Percentiles rank a stretch among this genome's conserved stretches.
These are phyloP conservation scores for Oostethus manadensis DNA, from an alignment of 2,113 vertebrate genomes.

Conservation along the genomic window DNA sequence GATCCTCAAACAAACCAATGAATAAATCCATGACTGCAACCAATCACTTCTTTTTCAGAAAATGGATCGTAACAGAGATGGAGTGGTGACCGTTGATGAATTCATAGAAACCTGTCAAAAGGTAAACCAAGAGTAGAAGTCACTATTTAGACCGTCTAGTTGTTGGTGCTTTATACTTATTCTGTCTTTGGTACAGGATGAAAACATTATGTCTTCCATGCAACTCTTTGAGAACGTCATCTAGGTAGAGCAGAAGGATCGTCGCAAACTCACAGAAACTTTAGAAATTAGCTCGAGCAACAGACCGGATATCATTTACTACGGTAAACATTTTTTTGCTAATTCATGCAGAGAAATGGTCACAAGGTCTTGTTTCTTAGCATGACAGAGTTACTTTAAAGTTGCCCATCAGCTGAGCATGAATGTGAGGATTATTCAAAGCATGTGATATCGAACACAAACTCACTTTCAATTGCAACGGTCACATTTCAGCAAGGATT, in stretches of 20 bases:
- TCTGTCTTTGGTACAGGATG: slow-evolving; percentile 77
- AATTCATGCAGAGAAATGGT: slow-evolving; percentile 19
- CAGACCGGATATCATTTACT: neutral
- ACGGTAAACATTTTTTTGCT: neutral
- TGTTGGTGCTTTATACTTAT: neutral
- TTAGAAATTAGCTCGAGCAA: slow-evolving; percentile 13
- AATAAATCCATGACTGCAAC: neutral
- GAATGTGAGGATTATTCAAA: slow-evolving; percentile 25
- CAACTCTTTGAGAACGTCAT: slow-evolving; percentile 91
- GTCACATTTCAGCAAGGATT: no score
- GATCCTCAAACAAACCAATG: neutral
- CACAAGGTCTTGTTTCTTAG: slow-evolving; percentile 29
- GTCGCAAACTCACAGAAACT: slow-evolving; percentile 7
- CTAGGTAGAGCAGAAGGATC: slow-evolving; percentile 59
- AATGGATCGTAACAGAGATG: slow-evolving; percentile 81
- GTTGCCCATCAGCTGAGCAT: slow-evolving; percentile 20
- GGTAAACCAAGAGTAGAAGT: slow-evolving; percentile 61
- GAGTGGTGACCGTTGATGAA: slow-evolving; percentile 91
- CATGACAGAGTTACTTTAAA: slow-evolving; percentile 33
- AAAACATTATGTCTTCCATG: slow-evolving; percentile 96
- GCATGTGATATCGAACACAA: slow-evolving; percentile 34
- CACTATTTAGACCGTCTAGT: neutral
- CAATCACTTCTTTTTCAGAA: slow-evolving; percentile 66
- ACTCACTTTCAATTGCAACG: neutral
- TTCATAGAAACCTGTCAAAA: slow-evolving; percentile 94